These are phyloP conservation scores for Euplexia lucipara DNA, from an alignment of 2,888 invertebrate species.

Conservation along the genomic window DNA sequence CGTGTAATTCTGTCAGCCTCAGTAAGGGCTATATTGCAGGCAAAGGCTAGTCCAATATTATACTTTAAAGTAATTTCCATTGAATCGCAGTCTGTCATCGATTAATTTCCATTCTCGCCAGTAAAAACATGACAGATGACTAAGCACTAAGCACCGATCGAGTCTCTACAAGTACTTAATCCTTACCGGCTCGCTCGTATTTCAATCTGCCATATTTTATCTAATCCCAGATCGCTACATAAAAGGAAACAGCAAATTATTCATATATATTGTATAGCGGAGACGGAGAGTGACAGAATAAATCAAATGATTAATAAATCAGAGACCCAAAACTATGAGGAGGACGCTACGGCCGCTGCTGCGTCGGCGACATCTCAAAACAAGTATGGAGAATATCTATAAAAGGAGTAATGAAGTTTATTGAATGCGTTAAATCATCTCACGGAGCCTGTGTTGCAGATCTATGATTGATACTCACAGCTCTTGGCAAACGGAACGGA, in stretches of 20 bases:
- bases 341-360: neutral
- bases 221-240: constrained; percentile 43
- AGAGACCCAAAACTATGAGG: constrained; percentile 5
- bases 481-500: too few species aligned
- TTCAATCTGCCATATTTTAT: constrained; percentile 38
- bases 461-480: too few species aligned
- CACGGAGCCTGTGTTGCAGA: neutral
- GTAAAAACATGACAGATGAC: constrained; percentile 4
- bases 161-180: neutral
- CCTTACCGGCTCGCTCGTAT: constrained; percentile 32
- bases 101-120: constrained; percentile 13
- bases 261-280: constrained; percentile 35
- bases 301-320: constrained; percentile 53
- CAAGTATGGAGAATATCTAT: constrained; percentile 40
- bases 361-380: constrained; percentile 36
- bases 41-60: neutral
- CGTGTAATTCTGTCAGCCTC: too few species aligned
- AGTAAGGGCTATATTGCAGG: too few species aligned
- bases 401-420: constrained; percentile 20
- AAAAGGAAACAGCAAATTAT: constrained; percentile 55
- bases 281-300: constrained; percentile 45
- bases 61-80: constrained; percentile 3
- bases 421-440: constrained; percentile 47
- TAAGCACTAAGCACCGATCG: constrained; percentile 8
- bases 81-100: constrained; percentile 1